Evolutionary conservation across 2,888 invertebrate genomes (phyloP), one percentile per base, ranked within the genome.

Genomic region (Adineta ricciae): DNA sequence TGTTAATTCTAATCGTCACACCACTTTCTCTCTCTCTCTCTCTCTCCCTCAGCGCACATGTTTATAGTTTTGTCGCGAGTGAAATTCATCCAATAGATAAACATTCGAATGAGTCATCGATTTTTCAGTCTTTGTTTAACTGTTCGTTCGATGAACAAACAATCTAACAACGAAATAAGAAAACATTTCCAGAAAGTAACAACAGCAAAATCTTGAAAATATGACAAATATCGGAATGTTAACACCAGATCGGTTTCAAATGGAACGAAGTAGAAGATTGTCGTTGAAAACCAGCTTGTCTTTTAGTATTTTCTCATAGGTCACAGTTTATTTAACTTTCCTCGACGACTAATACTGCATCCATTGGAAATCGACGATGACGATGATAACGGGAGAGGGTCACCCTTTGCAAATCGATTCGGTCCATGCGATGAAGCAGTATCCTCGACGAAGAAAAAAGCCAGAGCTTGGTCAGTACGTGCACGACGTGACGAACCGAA

Each of bases 391-490:
- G 41, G 41, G 24, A 78, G 36, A 14, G 41, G n/a, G 24, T 41
- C 78, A 38, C 41, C 38, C 38, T 41, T 24, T 41, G 16, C 41
- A 5, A 78, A 78, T 41, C 64, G 64, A 64, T 64, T 36, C 19
- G 64, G 64, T 64, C 64, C 64, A 64, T 78, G n/a, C 41, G 41
- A 78, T 41, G 64, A 64, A 32, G 32, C 36, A 64, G 27, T 32
- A 64, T 64, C 64, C 1, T 78, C 78, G 41, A 41, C 78, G 2
- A 78, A 41, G 8, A 41, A 41, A 78, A 78, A 78, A 24, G 24
- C 78, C 7, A 78, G 41, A 78, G 78, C 78, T 41, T 78, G 78
- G 78, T 78, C 78, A n/a, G 78, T 78, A 24, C 78, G 78, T 78
- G 78, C 78, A 41, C 78, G 78, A 41, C 19, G 78, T 24, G 78